Percentiles rank a stretch among this genome's conserved stretches.
Evolutionary conservation across 92 coral and sea anemone species (phyloP).

Genomic region (Palythoa caribaeorum): DNA sequence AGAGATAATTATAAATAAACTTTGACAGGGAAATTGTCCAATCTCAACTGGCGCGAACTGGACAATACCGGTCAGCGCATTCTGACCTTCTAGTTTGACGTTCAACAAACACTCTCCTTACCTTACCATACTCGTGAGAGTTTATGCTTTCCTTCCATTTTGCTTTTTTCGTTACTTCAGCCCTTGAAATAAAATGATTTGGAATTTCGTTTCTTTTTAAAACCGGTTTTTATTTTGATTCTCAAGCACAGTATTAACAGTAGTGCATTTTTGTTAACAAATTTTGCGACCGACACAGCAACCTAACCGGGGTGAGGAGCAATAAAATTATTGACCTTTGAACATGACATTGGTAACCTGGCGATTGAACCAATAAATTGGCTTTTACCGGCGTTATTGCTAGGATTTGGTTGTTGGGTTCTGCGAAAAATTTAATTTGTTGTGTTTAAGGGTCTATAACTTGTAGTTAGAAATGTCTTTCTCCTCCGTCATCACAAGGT

Average conservation of each 20-base stretch:
- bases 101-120: not conserved
- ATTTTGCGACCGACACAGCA: not conserved
- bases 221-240: not conserved
- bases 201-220: not conserved
- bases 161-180: not conserved
- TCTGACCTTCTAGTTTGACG: not conserved
- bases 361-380: not conserved
- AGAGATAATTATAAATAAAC: not conserved
- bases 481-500: conserved; percentile 73
- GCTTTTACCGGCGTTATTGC: conserved; percentile 34
- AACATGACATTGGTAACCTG: conserved; percentile 40
- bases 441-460: not conserved
- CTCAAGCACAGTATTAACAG: not conserved
- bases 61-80: not conserved
- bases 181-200: not conserved
- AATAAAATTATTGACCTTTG: conserved; percentile 19
- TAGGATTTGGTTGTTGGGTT: conserved; percentile 47
- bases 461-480: conserved; percentile 60
- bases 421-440: conserved; percentile 31
- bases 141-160: not conserved
- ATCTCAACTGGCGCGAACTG: not conserved
- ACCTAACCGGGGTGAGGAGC: conserved; percentile 5
- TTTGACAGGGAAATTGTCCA: not conserved
- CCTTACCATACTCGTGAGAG: not conserved
- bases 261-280: not conserved